These are phyloP conservation scores for Gymnocephalus cernua DNA, from an alignment of 2,113 vertebrate genomes.

Conservation along the genomic window DNA sequence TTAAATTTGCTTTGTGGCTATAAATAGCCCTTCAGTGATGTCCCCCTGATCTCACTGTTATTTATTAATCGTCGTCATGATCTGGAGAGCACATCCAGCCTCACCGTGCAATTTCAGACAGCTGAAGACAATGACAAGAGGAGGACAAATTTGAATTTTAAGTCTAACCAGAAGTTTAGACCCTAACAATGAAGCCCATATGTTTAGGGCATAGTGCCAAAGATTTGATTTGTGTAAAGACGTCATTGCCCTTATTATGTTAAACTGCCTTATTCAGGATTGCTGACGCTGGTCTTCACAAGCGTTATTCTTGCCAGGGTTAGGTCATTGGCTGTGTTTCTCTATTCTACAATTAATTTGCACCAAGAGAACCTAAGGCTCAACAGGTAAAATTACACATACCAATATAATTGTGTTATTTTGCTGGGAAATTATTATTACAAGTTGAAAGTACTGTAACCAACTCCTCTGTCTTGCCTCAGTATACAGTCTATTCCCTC, in stretches of 20 bases:
- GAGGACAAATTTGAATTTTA: conserved; percentile 2
- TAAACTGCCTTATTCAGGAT: conserved; percentile 46
- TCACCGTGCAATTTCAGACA: conserved; percentile 21
- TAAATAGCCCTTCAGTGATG: conserved; percentile 65
- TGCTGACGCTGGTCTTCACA: conserved; percentile 52
- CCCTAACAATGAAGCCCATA: conserved; percentile 6
- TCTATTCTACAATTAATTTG: conserved; percentile 42
- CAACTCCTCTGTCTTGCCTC: conserved; percentile 46
- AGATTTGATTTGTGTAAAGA: conserved; percentile 33
- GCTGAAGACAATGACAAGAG: conserved; percentile 52
- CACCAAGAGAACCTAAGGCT: conserved; percentile 19
- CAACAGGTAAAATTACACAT: conserved; percentile 60
- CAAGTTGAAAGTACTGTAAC: conserved; percentile 47
- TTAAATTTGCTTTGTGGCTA: conserved; percentile 69
- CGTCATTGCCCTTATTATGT: conserved; percentile 54
- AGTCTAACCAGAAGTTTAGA: conserved; percentile 18
- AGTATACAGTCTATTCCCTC: conserved; percentile 31
- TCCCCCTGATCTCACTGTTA: conserved; percentile 68
- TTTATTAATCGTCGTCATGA: conserved; percentile 71
- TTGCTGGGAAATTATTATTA: conserved; percentile 39
- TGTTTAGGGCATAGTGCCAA: conserved; percentile 22
- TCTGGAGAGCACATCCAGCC: conserved; percentile 59
- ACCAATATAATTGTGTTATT: conserved; percentile 42
- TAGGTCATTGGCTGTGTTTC: conserved; percentile 26
- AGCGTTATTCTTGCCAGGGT: conserved; percentile 27